phyloP scores from a whole-genome alignment of 1,140 invertebrate species.

The Wiebesia pumilae region DNA sequence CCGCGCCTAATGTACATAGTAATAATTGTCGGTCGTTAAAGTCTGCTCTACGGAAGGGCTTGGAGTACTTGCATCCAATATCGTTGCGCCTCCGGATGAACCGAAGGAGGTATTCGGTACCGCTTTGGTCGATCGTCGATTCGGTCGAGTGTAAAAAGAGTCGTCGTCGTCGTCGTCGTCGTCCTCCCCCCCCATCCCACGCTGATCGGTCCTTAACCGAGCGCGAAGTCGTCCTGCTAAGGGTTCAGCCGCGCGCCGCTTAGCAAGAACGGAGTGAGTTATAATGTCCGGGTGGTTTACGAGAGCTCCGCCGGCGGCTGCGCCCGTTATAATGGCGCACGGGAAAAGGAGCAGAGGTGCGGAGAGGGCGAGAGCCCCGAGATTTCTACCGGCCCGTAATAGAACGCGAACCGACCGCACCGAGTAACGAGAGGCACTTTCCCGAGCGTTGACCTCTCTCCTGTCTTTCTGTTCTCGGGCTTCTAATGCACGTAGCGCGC shows the following conservation, averaged over 20 bases:
- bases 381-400: slow-evolving; percentile 57
- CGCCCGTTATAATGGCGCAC: slow-evolving; percentile 61
- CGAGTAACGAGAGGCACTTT: slow-evolving; percentile 65
- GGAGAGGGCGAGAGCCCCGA: slow-evolving; percentile 38
- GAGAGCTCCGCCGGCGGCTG: slow-evolving; percentile 1
- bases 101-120: too few species aligned
- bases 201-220: background rate
- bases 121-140: too few species aligned
- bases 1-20: too few species aligned
- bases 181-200: background rate
- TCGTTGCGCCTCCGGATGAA: background rate
- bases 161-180: too few species aligned
- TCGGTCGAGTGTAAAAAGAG: too few species aligned
- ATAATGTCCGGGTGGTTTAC: slow-evolving; percentile 33
- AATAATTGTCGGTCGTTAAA: background rate
- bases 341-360: slow-evolving; percentile 50
- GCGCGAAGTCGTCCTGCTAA: too few species aligned
- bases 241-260: background rate
- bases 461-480: slow-evolving; percentile 2
- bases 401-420: slow-evolving; percentile 47
- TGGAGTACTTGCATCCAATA: too few species aligned
- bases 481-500: background rate
- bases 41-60: background rate
- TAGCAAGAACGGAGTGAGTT: background rate
- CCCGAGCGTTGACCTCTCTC: slow-evolving; percentile 68